phyloP scores from a whole-genome alignment of 2,113 vertebrate species.

The Ictalurus furcatus region DNA sequence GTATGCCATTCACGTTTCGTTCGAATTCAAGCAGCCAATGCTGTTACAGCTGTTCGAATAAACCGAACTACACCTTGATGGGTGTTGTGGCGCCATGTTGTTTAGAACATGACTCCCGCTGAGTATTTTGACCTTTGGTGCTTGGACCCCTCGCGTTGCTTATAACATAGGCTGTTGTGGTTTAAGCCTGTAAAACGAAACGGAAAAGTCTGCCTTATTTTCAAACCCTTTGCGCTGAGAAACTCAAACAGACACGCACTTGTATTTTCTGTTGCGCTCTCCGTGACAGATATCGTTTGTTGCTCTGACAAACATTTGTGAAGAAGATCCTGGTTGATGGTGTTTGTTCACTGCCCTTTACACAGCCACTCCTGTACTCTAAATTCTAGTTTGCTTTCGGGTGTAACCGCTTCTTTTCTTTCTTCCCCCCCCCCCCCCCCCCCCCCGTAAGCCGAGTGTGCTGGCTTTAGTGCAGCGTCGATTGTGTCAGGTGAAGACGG shows the following conservation, averaged over 20 bases:
- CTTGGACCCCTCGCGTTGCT: not conserved
- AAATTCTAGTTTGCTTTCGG: not conserved
- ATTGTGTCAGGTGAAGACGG: not conserved
- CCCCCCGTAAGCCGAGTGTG: not conserved
- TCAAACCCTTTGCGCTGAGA: not conserved
- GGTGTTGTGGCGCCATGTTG: not conserved
- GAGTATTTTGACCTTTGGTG: not conserved
- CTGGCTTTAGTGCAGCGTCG: not conserved
- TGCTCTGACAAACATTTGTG: not conserved
- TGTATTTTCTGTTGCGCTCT: not conserved
- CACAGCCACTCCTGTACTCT: conserved; percentile 12
- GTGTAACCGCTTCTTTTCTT: not conserved
- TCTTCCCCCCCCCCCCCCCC: not conserved
- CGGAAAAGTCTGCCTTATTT: not conserved
- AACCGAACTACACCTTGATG: not conserved
- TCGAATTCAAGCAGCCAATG: too few relatives aligned
- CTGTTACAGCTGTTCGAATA: too few relatives aligned
- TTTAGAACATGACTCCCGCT: not conserved
- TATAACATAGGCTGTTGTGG: too few relatives aligned
- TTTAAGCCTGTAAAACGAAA: not conserved
- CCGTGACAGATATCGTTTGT: not conserved
- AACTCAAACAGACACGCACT: not conserved
- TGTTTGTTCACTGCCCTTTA: conserved; percentile 6
- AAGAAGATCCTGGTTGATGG: conserved; percentile 22
- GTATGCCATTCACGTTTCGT: too few relatives aligned